Percentiles rank a stretch among this genome's conserved stretches.
These are phyloP conservation scores for Chaetogeoica ovagalla DNA, from an alignment of 2,888 invertebrate species.

Conservation along the genomic window DNA sequence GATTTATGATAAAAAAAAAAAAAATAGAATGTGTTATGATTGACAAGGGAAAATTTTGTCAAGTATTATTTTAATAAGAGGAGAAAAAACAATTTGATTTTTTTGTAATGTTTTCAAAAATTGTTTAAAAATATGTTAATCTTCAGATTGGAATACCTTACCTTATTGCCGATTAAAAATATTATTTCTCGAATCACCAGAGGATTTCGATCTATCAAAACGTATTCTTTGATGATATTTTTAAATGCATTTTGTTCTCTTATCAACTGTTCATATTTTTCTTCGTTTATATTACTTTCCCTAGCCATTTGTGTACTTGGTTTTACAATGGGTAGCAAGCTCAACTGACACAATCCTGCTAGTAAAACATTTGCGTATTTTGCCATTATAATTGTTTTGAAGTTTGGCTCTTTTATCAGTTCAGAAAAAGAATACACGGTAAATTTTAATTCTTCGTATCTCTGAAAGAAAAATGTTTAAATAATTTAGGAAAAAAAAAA, in stretches of 20 bases:
- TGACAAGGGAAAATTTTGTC: no score
- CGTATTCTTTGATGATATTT: not conserved
- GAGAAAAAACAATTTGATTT: no score
- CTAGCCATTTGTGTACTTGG: constrained; percentile 19
- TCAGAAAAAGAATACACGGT: constrained; percentile 10
- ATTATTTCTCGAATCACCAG: constrained; percentile 36
- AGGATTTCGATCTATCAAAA: constrained; percentile 15
- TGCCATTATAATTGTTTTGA: constrained; percentile 13
- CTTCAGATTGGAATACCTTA: not conserved
- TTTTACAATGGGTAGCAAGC: constrained; percentile 31
- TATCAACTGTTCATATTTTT: constrained; percentile 26
- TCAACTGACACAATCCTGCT: constrained; percentile 32
- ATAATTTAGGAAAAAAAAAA: not conserved
- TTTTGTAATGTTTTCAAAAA: no score
- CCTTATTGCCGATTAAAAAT: constrained; percentile 27
- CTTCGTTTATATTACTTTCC: constrained; percentile 15
- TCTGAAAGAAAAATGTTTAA: constrained; percentile 15
- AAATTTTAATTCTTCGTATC: constrained; percentile 43
- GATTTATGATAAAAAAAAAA: not conserved
- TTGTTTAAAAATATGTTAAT: no score
- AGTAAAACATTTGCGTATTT: constrained; percentile 20
- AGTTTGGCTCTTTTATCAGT: constrained; percentile 25
- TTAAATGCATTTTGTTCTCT: constrained; percentile 17
- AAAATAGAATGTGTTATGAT: not conserved
- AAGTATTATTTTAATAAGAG: no score